Evolutionary conservation across 2,113 vertebrate genomes (phyloP).

Genomic region (Turnix velox): DNA sequence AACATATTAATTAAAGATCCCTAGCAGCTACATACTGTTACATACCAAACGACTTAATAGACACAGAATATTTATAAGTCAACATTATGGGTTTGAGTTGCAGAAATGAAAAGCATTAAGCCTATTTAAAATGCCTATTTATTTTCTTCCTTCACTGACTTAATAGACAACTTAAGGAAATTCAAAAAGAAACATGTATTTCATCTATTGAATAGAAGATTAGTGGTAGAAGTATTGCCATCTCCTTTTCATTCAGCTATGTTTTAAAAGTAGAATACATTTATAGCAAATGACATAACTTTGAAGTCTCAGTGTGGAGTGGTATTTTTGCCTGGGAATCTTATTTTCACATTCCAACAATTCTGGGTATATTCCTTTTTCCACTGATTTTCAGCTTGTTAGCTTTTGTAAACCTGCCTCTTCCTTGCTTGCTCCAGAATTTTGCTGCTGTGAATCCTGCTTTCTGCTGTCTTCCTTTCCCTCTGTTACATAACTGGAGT

Average conservation of each 20-base stretch:
- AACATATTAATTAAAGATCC: not conserved
- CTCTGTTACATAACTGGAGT: rapidly evolving
- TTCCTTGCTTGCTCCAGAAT: not conserved
- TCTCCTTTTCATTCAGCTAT: not conserved
- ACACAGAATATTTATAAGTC: not conserved
- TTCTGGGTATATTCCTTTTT: not conserved
- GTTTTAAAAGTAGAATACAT: not conserved
- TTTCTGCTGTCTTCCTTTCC: not conserved
- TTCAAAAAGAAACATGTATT: not conserved
- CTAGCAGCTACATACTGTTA: not conserved
- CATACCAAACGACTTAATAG: not conserved
- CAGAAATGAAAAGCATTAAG: not conserved
- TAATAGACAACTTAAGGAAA: not conserved
- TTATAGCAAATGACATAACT: not conserved
- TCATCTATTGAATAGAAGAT: not conserved
- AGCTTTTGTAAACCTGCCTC: not conserved
- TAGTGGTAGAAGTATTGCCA: not conserved
- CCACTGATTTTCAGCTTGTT: not conserved
- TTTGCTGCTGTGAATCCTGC: not conserved
- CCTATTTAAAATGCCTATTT: not conserved
- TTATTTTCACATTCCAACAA: not conserved
- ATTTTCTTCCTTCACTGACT: not conserved
- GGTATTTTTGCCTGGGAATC: not conserved
- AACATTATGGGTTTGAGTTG: not conserved
- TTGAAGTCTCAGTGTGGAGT: not conserved